Percentiles rank a stretch among this genome's conserved stretches.
These are phyloP conservation scores for Dolichotis patagonum DNA, from an alignment of 2,113 vertebrate species.

Conservation along the genomic window DNA sequence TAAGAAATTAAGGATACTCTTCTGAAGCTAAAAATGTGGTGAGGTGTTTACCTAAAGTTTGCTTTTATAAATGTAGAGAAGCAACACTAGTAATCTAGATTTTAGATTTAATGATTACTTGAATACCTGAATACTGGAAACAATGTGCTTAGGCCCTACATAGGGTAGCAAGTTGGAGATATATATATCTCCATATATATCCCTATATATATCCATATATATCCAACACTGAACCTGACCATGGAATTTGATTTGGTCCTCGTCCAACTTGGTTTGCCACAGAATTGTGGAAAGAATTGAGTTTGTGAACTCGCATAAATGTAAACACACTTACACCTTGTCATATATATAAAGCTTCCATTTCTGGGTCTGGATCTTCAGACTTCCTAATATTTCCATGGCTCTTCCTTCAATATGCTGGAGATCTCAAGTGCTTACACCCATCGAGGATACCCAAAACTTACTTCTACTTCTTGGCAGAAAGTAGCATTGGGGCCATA, in stretches of 20 bases:
- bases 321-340: not conserved
- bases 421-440: not conserved
- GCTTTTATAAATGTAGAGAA: not conserved
- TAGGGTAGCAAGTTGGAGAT: not conserved
- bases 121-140: not conserved
- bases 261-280: not conserved
- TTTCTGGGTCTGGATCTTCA: not conserved
- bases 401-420: not conserved
- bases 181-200: not conserved
- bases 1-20: not conserved
- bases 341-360: not conserved
- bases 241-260: not conserved
- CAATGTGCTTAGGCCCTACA: not conserved
- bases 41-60: not conserved
- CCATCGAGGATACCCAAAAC: constrained; percentile 69
- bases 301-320: not conserved
- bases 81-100: not conserved
- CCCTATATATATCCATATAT: not conserved
- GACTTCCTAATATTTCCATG: not conserved
- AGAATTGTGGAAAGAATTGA: not conserved
- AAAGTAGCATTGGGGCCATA: constrained; percentile 96
- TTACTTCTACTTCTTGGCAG: constrained; percentile 96
- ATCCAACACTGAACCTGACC: not conserved
- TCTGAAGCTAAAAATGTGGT: not conserved
- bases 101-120: not conserved